Percentiles rank a stretch among this genome's conserved stretches.
phyloP scores from a whole-genome alignment of 2,113 vertebrate genomes.

The Pterocles gutturalis region DNA sequence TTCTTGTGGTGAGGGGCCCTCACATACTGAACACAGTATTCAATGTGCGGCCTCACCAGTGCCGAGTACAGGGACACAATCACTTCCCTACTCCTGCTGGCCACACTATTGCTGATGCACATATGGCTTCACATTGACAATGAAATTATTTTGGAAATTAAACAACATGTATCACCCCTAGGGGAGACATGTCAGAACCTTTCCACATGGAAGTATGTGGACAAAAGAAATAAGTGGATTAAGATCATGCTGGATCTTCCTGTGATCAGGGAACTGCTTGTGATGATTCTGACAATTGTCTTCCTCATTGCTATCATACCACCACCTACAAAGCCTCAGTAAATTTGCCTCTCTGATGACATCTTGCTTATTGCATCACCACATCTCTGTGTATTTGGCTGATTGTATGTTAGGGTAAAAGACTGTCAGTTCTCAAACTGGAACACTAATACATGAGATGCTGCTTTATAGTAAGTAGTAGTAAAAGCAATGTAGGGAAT shows the following conservation, averaged over 20 bases:
- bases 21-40: too few species aligned
- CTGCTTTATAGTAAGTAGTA: background rate
- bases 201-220: background rate
- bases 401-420: background rate
- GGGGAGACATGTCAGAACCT: background rate
- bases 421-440: background rate
- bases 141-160: background rate
- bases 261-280: background rate
- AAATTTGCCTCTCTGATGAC: background rate
- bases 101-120: too few species aligned
- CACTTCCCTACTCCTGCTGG: too few species aligned
- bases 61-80: too few species aligned
- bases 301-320: background rate
- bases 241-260: background rate
- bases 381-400: background rate
- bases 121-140: background rate
- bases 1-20: too few species aligned
- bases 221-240: background rate
- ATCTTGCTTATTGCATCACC: background rate
- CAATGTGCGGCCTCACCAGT: too few species aligned
- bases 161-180: background rate
- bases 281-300: background rate
- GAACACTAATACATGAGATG: background rate
- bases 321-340: background rate
- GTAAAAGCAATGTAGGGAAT: background rate